Evolutionary conservation across 2,888 invertebrate species (phyloP).

Genomic region (Lepas anatifera): DNA sequence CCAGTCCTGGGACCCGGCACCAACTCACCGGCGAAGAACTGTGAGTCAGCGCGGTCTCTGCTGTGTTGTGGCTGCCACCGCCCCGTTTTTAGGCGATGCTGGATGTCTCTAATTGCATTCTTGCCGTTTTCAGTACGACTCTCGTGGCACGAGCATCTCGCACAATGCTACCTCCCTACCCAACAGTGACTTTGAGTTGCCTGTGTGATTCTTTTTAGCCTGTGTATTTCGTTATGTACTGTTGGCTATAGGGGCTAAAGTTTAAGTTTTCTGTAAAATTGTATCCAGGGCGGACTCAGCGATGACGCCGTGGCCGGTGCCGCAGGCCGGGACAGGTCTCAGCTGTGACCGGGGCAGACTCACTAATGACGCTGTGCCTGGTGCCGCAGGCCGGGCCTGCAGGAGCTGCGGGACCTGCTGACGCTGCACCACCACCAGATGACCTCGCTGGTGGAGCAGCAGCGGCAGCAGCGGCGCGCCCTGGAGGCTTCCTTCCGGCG

Average conservation of each 20-base stretch:
- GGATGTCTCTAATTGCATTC: no score
- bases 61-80: no score
- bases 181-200: no score
- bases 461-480: conserved; percentile 6
- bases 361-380: not conserved
- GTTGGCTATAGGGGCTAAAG: not conserved
- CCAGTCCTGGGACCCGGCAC: no score
- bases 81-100: no score
- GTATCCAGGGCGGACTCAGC: not conserved
- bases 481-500: not conserved
- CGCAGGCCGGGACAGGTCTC: not conserved
- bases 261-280: not conserved
- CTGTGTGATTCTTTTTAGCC: no score
- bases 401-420: conserved; percentile 6
- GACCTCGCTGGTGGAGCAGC: conserved; percentile 5
- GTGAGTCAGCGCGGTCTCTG: no score
- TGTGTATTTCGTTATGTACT: not conserved
- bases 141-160: no score
- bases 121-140: no score
- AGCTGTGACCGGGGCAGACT: not conserved
- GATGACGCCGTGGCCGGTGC: not conserved
- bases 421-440: not conserved
- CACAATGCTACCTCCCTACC: no score
- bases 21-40: no score
- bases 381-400: not conserved